phyloP scores from a whole-genome alignment of 2,113 vertebrate genomes.

The Gnathonemus echidnorhynchus region DNA sequence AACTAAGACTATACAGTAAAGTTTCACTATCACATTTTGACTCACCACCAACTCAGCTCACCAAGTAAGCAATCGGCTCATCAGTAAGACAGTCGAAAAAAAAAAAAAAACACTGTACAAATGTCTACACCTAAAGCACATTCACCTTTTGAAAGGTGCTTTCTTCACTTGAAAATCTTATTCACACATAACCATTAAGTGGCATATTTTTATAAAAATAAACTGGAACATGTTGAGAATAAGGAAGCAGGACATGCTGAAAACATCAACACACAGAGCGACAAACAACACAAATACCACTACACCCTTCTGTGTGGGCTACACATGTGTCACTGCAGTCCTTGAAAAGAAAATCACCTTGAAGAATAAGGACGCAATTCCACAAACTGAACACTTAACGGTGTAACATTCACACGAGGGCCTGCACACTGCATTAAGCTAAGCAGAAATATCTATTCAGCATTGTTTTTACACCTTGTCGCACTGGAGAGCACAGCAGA shows the following conservation, averaged over 20 bases:
- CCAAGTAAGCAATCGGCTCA: not conserved
- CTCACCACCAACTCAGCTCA: not conserved
- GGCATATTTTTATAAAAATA: not conserved
- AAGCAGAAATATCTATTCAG: not conserved
- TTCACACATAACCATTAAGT: not conserved
- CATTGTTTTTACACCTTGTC: not conserved
- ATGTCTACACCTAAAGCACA: not conserved
- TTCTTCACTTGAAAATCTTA: not conserved
- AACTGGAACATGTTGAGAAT: not conserved
- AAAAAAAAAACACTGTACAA: not conserved
- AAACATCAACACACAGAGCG: not conserved
- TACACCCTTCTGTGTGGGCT: not conserved
- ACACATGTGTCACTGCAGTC: constrained; percentile 5
- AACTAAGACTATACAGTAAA: not conserved
- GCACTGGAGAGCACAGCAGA: constrained; percentile 8
- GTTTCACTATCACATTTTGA: not conserved
- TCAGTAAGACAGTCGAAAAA: not conserved
- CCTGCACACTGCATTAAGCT: not conserved
- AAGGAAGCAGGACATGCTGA: not conserved
- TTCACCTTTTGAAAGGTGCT: not conserved
- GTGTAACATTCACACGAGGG: not conserved
- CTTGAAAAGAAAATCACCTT: constrained; percentile 14
- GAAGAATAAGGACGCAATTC: not conserved
- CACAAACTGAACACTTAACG: not conserved
- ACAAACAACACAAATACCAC: not conserved